Evolutionary conservation across 2,113 vertebrate species (phyloP).

Genomic region (Sceloporus undulatus): DNA sequence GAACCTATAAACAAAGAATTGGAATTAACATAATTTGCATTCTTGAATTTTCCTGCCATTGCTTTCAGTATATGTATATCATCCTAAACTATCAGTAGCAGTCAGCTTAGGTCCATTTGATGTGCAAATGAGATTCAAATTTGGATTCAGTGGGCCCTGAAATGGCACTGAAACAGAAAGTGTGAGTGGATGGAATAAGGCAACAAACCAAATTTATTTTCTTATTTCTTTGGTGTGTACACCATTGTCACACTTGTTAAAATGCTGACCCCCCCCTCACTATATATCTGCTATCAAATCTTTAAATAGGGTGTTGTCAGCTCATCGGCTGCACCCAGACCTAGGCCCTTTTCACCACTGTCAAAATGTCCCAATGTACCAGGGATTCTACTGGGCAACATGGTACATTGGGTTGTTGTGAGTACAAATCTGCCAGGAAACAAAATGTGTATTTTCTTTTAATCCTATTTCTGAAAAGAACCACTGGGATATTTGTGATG

Average conservation of each 20-base stretch:
- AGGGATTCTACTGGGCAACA: too few relatives aligned
- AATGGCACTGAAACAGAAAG: background rate
- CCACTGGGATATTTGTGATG: too few relatives aligned
- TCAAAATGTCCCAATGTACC: too few relatives aligned
- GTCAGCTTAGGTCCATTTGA: background rate
- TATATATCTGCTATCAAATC: too few relatives aligned
- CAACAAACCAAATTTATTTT: background rate
- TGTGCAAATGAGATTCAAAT: background rate
- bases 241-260: background rate
- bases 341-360: too few relatives aligned
- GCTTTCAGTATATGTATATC: background rate
- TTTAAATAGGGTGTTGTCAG: too few relatives aligned
- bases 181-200: background rate
- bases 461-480: too few relatives aligned
- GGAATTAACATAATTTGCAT: background rate
- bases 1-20: background rate
- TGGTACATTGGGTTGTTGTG: too few relatives aligned
- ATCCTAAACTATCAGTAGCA: background rate
- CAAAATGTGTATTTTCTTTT: too few relatives aligned
- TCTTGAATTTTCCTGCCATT: background rate
- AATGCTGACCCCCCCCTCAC: too few relatives aligned
- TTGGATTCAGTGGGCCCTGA: background rate
- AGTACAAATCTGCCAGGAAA: too few relatives aligned
- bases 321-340: too few relatives aligned
- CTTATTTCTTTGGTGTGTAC: background rate